phyloP scores from a whole-genome alignment of 2,797 vertebrate genomes.

The Sphenopsis melanotis region DNA sequence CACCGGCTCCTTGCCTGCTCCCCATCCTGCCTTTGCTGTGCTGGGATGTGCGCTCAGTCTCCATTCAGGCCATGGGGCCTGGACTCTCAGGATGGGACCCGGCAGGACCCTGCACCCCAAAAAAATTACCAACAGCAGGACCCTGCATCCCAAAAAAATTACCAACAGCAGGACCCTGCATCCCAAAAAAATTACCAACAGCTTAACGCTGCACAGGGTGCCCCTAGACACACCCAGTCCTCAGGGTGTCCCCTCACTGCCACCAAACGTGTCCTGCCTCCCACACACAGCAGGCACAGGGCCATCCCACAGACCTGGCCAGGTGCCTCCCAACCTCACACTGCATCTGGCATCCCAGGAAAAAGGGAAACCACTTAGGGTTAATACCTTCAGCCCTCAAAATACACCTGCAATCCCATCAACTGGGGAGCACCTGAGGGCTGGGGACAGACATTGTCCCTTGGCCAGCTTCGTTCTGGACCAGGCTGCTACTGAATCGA shows the following conservation, averaged over 20 bases:
- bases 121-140: not conserved
- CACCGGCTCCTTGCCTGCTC: rapidly evolving
- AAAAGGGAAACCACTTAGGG: not conserved
- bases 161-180: not conserved
- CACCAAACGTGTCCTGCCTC: not conserved
- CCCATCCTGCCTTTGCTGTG: not conserved
- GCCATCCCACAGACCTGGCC: not conserved
- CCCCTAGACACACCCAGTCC: not conserved
- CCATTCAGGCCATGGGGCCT: not conserved
- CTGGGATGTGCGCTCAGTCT: rapidly evolving
- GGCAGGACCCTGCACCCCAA: not conserved
- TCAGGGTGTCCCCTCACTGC: rapidly evolving
- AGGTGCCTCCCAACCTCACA: rapidly evolving
- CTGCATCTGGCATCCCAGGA: not conserved
- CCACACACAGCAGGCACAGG: rapidly evolving
- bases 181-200: not conserved
- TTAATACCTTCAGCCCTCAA: not conserved
- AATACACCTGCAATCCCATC: not conserved
- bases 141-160: not conserved
- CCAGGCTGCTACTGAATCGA: rapidly evolving
- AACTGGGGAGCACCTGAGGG: not conserved
- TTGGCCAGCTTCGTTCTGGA: rapidly evolving
- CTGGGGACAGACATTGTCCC: not conserved
- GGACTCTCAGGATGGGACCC: not conserved
- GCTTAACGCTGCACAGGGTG: not conserved